Percentiles rank a stretch among this genome's conserved stretches.
Evolutionary conservation across 1,140 invertebrate species (phyloP).

Genomic region (Zaprionus davidi): DNA sequence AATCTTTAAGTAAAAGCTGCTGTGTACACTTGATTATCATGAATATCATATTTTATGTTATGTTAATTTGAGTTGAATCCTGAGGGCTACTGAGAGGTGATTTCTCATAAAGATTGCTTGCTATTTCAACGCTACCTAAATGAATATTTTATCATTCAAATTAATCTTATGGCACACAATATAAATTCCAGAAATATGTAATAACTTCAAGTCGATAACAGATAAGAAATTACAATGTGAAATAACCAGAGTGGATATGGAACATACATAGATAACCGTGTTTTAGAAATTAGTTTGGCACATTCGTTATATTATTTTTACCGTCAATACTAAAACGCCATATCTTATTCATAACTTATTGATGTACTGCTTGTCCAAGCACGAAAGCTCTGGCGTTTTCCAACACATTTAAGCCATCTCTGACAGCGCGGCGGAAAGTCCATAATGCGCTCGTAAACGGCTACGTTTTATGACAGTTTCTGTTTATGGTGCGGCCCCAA

Average conservation of each 20-base stretch:
- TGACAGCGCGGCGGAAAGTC: slow-evolving; percentile 27
- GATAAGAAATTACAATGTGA: not conserved
- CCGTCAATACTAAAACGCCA: slow-evolving; percentile 7
- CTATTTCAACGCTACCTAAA: not conserved
- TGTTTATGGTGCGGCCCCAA: slow-evolving; percentile 43
- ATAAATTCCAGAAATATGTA: not conserved
- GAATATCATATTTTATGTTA: not conserved
- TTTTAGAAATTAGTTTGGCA: not conserved
- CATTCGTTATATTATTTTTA: not conserved
- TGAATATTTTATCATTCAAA: slow-evolving; percentile 7
- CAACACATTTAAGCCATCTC: slow-evolving; percentile 56
- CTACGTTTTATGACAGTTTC: slow-evolving; percentile 56
- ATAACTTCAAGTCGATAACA: not conserved
- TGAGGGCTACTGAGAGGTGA: not conserved
- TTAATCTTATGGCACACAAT: not conserved
- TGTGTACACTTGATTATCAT: not conserved
- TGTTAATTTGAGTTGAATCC: not conserved
- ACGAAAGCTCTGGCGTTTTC: slow-evolving; percentile 28
- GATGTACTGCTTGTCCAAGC: slow-evolving; percentile 4
- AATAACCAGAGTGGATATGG: not conserved
- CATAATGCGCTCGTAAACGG: slow-evolving; percentile 56
- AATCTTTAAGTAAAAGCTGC: not conserved
- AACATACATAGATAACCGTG: not conserved
- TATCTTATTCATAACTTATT: slow-evolving; percentile 59
- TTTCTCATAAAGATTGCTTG: not conserved